phyloP scores from a whole-genome alignment of 2,113 vertebrate species.

The Numenius arquata region DNA sequence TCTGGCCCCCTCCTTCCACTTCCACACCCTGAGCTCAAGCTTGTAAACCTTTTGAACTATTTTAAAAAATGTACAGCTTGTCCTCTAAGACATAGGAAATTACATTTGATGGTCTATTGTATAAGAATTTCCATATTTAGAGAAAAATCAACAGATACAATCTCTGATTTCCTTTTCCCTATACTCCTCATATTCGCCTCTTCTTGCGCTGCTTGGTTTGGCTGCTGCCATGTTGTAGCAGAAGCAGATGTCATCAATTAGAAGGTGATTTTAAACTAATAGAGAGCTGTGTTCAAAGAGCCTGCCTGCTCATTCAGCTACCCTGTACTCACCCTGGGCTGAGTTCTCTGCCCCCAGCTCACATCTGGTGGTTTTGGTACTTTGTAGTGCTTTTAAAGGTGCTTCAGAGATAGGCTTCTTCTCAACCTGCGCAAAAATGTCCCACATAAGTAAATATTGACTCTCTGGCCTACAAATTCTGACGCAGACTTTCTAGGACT shows the following conservation, averaged over 20 bases:
- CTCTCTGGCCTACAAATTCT: background rate
- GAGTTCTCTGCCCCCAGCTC: background rate
- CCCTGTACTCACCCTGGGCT: background rate
- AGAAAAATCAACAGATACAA: conserved; percentile 66
- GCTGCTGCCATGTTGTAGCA: background rate
- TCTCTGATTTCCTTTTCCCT: conserved; percentile 61
- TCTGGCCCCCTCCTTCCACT: conserved; percentile 41
- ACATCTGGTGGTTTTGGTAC: background rate
- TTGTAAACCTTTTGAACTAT: conserved; percentile 62
- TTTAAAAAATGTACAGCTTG: conserved; percentile 62
- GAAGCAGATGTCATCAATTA: background rate
- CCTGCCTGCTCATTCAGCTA: background rate
- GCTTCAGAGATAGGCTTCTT: background rate
- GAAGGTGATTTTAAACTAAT: background rate
- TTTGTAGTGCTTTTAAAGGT: background rate
- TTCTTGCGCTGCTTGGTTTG: background rate
- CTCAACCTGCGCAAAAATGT: background rate
- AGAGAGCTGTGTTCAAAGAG: background rate
- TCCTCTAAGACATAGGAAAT: conserved; percentile 59
- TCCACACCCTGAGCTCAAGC: conserved; percentile 42
- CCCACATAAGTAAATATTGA: background rate
- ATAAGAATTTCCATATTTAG: conserved; percentile 67
- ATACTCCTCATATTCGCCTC: conserved; percentile 24
- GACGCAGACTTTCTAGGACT: background rate
- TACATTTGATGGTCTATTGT: conserved; percentile 63